phyloP scores from a whole-genome alignment of 2,888 invertebrate species.

The Keiferia lycopersicella region DNA sequence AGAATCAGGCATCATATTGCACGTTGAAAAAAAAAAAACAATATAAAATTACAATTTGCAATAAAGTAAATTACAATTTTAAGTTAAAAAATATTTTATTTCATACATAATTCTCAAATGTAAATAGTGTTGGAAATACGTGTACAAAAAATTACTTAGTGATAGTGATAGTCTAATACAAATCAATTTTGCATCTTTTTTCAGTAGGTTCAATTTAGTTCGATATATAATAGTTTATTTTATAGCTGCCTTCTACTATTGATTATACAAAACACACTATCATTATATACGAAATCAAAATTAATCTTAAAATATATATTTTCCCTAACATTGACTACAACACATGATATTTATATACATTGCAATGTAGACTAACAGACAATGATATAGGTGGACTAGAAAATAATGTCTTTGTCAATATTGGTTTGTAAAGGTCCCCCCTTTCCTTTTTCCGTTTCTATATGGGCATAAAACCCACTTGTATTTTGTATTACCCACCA shows the following conservation, averaged over 20 bases:
- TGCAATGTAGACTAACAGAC: slow-evolving; percentile 19
- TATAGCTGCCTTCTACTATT: neutral
- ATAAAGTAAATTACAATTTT: too few relatives aligned
- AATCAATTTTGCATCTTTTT: too few relatives aligned
- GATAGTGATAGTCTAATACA: too few relatives aligned
- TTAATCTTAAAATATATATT: slow-evolving; percentile 24
- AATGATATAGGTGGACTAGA: slow-evolving; percentile 30
- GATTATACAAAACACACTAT: neutral
- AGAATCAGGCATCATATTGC: slow-evolving; percentile 18
- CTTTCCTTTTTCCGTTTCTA: neutral
- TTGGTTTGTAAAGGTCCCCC: too few relatives aligned
- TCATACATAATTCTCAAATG: too few relatives aligned
- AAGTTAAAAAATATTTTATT: too few relatives aligned
- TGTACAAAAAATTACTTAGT: too few relatives aligned
- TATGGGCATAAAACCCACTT: too few relatives aligned
- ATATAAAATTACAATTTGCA: neutral
- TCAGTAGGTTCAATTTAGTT: too few relatives aligned
- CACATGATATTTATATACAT: slow-evolving; percentile 32
- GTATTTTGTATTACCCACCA: too few relatives aligned
- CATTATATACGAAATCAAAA: slow-evolving; percentile 6
- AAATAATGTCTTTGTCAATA: slow-evolving; percentile 19
- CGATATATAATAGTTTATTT: neutral
- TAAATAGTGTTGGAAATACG: too few relatives aligned
- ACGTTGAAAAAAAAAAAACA: neutral
- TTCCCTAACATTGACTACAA: slow-evolving; percentile 27